phyloP scores from a whole-genome alignment of 2,888 invertebrate genomes.

The Cryptus armator region DNA sequence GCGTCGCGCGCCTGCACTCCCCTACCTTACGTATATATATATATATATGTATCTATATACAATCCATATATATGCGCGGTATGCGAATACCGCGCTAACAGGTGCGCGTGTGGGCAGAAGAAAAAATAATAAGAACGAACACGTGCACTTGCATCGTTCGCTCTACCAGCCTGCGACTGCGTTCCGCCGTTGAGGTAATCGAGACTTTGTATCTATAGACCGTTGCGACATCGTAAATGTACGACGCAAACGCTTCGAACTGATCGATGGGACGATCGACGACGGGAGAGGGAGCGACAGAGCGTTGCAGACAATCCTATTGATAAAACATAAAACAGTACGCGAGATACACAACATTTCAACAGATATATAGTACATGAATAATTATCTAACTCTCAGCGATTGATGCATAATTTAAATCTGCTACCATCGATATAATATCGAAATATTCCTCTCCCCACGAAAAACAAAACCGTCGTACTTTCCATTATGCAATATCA shows the following conservation, averaged over 20 bases:
- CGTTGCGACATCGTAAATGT: conserved; percentile 27
- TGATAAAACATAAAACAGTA: background rate
- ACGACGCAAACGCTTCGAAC: conserved; percentile 7
- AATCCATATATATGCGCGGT: conserved; percentile 2
- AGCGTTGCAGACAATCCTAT: background rate
- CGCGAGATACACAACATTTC: too few relatives aligned
- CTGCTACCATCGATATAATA: background rate
- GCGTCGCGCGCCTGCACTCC: conserved; percentile 41
- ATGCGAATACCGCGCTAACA: conserved; percentile 59
- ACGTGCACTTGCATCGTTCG: conserved; percentile 54
- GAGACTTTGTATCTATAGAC: background rate
- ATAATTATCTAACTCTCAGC: background rate
- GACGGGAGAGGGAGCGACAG: background rate
- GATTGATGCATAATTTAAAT: conserved; percentile 45
- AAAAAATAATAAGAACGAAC: conserved; percentile 56
- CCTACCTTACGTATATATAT: background rate
- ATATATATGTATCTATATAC: conserved; percentile 3
- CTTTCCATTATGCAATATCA: conserved; percentile 24
- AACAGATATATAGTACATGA: too few relatives aligned
- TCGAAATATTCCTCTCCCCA: background rate
- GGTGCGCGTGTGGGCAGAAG: conserved; percentile 68
- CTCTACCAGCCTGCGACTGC: conserved; percentile 34
- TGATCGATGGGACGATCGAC: conserved; percentile 53
- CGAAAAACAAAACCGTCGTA: too few relatives aligned
- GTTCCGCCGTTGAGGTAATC: conserved; percentile 33